Evolutionary conservation across 2,113 vertebrate genomes (phyloP).

Genomic region (Saguinus imperator): DNA sequence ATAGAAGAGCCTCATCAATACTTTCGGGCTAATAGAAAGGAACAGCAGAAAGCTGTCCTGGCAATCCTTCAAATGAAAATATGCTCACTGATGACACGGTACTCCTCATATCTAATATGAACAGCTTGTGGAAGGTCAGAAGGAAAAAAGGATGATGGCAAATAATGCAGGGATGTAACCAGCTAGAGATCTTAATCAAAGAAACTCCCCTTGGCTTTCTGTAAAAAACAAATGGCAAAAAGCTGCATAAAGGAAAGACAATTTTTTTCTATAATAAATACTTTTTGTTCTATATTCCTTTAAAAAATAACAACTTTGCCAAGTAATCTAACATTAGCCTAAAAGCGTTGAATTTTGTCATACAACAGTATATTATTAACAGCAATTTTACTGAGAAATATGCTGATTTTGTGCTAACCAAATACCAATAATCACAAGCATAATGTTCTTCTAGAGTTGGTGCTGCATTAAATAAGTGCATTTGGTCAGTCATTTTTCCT

Average conservation of each 20-base stretch:
- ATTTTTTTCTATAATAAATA: neutral
- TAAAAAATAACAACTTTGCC: constrained; percentile 46
- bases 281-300: neutral
- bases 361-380: constrained; percentile 35
- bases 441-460: constrained; percentile 38
- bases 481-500: constrained; percentile 58
- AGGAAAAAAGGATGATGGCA: constrained; percentile 38
- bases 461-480: constrained; percentile 33
- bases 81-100: constrained; percentile 45
- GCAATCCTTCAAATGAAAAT: constrained; percentile 65
- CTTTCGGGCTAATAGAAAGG: constrained; percentile 45
- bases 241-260: neutral
- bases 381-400: constrained; percentile 61
- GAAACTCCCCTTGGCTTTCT: neutral
- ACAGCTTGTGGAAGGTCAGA: constrained; percentile 67
- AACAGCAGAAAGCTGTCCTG: constrained; percentile 55
- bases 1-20: constrained; percentile 33
- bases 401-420: constrained; percentile 39
- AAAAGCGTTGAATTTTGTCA: neutral
- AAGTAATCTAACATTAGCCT: constrained; percentile 19
- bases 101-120: constrained; percentile 62
- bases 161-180: neutral
- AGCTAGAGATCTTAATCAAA: constrained; percentile 58
- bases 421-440: constrained; percentile 28
- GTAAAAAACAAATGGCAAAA: neutral